phyloP scores from a whole-genome alignment of 1,140 invertebrate genomes.

The Pogonomyrmex barbatus region DNA sequence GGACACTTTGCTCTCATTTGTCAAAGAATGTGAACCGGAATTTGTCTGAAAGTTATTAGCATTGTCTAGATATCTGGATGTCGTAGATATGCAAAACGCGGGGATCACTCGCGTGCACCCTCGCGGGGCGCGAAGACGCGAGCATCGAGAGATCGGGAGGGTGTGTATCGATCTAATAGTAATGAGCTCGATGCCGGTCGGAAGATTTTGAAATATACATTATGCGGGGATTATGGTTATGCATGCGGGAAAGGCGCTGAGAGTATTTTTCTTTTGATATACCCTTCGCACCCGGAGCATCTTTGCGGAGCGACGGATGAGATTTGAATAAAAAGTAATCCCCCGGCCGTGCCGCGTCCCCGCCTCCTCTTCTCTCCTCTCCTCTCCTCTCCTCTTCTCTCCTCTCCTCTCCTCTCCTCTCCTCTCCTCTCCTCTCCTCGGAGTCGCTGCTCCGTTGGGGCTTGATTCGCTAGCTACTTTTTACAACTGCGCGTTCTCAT shows the following conservation, averaged over 20 bases:
- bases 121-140: conserved; percentile 6
- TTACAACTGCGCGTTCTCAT: conserved; percentile 81
- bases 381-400: neutral
- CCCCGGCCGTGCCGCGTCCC: conserved; percentile 59
- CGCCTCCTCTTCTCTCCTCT: neutral
- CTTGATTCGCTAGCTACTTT: conserved; percentile 76
- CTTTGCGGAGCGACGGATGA: conserved; percentile 72
- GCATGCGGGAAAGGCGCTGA: conserved; percentile 81
- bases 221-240: conserved; percentile 82
- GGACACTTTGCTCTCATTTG: neutral
- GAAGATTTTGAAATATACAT: conserved; percentile 83
- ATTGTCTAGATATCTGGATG: neutral
- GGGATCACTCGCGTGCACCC: conserved; percentile 6
- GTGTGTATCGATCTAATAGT: conserved; percentile 79
- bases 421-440: conserved; percentile 1
- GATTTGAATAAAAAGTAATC: conserved; percentile 84
- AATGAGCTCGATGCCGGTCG: conserved; percentile 76
- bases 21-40: no score
- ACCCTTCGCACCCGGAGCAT: conserved; percentile 65
- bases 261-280: conserved; percentile 84
- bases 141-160: neutral
- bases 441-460: conserved; percentile 63
- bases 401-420: neutral
- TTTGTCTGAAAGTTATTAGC: neutral
- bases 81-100: conserved; percentile 35